Percentiles rank a stretch among this genome's conserved stretches.
phyloP scores from a whole-genome alignment of 2,797 vertebrate species.

The Poecilia picta region DNA sequence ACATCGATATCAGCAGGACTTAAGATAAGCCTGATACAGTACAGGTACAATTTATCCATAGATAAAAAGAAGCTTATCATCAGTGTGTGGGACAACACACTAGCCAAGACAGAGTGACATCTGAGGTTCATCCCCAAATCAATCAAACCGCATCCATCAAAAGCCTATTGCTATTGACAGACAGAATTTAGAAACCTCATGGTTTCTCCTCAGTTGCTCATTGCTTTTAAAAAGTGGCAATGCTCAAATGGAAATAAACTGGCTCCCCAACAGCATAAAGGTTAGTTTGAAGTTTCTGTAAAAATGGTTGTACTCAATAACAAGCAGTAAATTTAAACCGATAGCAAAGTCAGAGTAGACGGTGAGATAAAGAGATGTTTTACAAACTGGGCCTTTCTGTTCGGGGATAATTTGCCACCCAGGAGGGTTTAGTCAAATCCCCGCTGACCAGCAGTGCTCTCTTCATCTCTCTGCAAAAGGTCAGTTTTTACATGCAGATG shows the following conservation, averaged over 20 bases:
- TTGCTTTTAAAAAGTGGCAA: not conserved
- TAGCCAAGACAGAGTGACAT: too few relatives aligned
- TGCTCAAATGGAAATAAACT: not conserved
- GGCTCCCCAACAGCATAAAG: not conserved
- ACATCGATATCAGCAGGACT: not conserved
- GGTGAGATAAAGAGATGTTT: not conserved
- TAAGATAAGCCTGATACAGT: not conserved
- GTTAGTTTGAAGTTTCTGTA: not conserved
- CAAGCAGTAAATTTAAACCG: not conserved
- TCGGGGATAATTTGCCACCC: conserved; percentile 12
- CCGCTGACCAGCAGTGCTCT: conserved; percentile 32
- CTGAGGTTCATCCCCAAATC: not conserved
- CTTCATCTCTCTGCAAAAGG: conserved; percentile 54
- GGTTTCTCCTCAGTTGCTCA: not conserved
- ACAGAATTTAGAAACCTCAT: not conserved
- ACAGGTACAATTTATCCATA: not conserved
- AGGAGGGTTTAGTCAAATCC: conserved; percentile 41
- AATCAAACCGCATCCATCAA: not conserved
- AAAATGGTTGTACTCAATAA: not conserved
- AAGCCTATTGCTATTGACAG: not conserved
- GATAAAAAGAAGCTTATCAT: not conserved
- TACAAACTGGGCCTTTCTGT: conserved; percentile 13
- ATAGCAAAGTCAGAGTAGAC: not conserved
- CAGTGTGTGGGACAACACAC: not conserved
- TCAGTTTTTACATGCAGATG: conserved; percentile 66